Evolutionary conservation across 2,888 invertebrate genomes (phyloP).

Genomic region (Xiphydria camelus): DNA sequence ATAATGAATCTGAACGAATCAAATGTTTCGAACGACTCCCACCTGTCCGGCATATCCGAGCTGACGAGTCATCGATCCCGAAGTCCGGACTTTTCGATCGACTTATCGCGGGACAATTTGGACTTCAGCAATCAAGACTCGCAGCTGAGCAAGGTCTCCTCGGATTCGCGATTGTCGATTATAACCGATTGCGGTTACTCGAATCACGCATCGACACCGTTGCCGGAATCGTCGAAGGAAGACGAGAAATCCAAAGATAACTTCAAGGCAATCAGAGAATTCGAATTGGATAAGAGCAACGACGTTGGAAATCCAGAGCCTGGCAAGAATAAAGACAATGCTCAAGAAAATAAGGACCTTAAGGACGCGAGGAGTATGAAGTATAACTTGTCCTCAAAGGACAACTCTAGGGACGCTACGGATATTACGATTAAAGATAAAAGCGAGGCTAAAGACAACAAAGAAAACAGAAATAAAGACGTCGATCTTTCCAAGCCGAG

Average conservation of each 20-base stretch:
- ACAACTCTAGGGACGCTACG: constrained; percentile 43
- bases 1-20: constrained; percentile 58
- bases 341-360: constrained; percentile 33
- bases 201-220: constrained; percentile 51
- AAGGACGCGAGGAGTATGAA: constrained; percentile 30
- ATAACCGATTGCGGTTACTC: constrained; percentile 61
- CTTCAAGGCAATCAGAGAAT: constrained; percentile 45
- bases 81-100: constrained; percentile 50
- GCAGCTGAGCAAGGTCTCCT: constrained; percentile 66
- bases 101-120: constrained; percentile 52
- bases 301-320: constrained; percentile 39
- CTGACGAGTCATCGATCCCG: constrained; percentile 61
- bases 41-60: constrained; percentile 64
- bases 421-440: constrained; percentile 41
- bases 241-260: constrained; percentile 48
- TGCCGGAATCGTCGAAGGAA: constrained; percentile 40
- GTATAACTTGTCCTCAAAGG: constrained; percentile 39
- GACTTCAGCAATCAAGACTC: constrained; percentile 63
- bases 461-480: constrained; percentile 42
- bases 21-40: constrained; percentile 64
- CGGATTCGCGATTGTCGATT: constrained; percentile 63
- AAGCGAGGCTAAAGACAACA: constrained; percentile 37
- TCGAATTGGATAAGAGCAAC: constrained; percentile 35
- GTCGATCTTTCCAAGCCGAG: constrained; percentile 30
- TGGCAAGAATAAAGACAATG: constrained; percentile 39